phyloP scores from a whole-genome alignment of 2,113 vertebrate genomes.

The Suncus etruscus region DNA sequence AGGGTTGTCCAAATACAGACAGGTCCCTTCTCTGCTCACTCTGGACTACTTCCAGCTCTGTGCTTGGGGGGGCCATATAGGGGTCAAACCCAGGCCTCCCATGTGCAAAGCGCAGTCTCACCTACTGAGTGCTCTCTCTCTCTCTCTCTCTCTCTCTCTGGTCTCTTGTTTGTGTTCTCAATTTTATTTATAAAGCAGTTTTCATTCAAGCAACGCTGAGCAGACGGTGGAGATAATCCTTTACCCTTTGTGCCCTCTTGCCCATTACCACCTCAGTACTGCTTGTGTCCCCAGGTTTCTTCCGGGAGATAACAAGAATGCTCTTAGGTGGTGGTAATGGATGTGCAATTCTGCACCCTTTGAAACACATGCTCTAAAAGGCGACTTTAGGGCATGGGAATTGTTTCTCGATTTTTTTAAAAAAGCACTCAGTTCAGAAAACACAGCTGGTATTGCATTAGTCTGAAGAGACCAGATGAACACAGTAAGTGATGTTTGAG shows the following conservation, averaged over 20 bases:
- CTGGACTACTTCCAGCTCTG: no score
- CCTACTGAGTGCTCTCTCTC: no score
- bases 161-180: no score
- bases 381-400: neutral
- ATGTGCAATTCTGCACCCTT: neutral
- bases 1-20: no score
- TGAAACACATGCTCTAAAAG: neutral
- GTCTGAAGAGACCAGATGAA: neutral
- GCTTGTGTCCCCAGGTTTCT: neutral
- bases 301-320: neutral
- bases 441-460: neutral
- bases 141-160: no score
- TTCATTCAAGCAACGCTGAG: neutral
- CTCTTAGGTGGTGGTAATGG: neutral
- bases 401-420: neutral
- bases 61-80: no score
- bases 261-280: neutral
- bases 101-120: no score
- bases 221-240: neutral
- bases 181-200: neutral
- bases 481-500: neutral
- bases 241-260: neutral
- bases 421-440: conserved; percentile 53
- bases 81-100: neutral
- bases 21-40: no score